phyloP scores from a whole-genome alignment of 2,888 invertebrate species.

The Drosophila diplacantha region DNA sequence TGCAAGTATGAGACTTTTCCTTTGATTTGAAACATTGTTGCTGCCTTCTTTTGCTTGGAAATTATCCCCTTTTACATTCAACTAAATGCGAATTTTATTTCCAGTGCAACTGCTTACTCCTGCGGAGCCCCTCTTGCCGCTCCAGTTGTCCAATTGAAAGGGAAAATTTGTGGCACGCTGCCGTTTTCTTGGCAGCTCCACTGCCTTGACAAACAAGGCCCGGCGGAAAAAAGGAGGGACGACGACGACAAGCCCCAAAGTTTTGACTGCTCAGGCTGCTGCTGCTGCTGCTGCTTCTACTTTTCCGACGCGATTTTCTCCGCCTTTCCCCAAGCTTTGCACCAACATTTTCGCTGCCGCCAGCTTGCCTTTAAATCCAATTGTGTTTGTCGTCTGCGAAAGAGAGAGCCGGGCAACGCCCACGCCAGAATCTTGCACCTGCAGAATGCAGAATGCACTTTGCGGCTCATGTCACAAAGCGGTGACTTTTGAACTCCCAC shows the following conservation, averaged over 20 bases:
- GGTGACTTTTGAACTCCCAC: conserved; percentile 37
- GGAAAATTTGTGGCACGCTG: conserved; percentile 55
- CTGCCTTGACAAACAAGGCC: conserved; percentile 56
- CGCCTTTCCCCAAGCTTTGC: background rate
- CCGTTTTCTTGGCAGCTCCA: conserved; percentile 54
- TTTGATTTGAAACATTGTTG: background rate
- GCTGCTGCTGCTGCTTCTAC: conserved; percentile 4
- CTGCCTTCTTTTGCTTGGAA: background rate
- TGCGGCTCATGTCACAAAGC: conserved; percentile 50
- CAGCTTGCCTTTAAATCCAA: conserved; percentile 31
- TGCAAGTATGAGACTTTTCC: background rate
- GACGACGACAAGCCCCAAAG: conserved; percentile 36
- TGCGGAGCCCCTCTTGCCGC: conserved; percentile 29
- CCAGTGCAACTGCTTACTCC: conserved; percentile 9
- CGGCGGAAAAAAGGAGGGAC: conserved; percentile 25
- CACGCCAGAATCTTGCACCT: conserved; percentile 56
- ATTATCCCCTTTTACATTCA: background rate
- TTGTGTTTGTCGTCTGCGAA: conserved; percentile 48
- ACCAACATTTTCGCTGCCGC: conserved; percentile 5
- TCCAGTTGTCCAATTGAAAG: conserved; percentile 65
- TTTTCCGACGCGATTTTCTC: conserved; percentile 14
- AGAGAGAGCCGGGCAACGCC: conserved; percentile 42
- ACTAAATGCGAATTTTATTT: background rate
- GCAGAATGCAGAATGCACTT: conserved; percentile 48
- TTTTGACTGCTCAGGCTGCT: conserved; percentile 50